Percentiles rank a stretch among this genome's conserved stretches.
These are phyloP conservation scores for Heliconius hortense DNA, from an alignment of 2,888 invertebrate genomes.

Conservation along the genomic window DNA sequence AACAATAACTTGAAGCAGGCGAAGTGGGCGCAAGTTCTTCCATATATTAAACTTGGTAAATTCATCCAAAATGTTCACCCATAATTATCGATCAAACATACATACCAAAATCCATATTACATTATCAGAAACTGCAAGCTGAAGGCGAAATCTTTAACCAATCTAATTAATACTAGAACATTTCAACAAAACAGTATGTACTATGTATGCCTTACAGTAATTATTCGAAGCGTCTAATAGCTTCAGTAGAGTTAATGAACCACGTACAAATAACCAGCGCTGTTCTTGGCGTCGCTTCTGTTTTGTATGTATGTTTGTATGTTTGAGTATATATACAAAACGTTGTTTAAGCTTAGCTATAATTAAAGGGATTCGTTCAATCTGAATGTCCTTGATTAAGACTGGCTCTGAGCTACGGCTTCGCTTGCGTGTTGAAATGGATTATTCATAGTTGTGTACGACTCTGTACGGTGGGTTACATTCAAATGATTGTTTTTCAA, in stretches of 20 bases:
- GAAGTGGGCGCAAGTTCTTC: background rate
- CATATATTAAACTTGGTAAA: background rate
- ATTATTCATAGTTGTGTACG: too few relatives aligned
- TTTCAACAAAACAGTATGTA: conserved; percentile 20
- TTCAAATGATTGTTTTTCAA: too few relatives aligned
- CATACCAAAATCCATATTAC: background rate
- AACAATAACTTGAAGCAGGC: background rate
- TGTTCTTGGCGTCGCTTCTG: conserved; percentile 14
- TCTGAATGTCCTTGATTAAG: background rate
- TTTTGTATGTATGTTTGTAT: background rate
- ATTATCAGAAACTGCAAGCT: background rate
- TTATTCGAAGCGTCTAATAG: conserved; percentile 41
- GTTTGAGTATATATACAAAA: background rate
- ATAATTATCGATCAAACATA: background rate
- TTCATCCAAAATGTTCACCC: background rate
- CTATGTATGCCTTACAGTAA: conserved; percentile 35
- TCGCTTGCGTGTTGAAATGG: background rate
- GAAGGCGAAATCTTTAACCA: conserved; percentile 21
- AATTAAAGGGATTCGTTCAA: conserved; percentile 6
- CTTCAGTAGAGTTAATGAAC: conserved; percentile 41
- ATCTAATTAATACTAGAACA: conserved; percentile 26
- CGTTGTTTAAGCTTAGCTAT: background rate
- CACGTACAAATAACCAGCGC: conserved; percentile 35
- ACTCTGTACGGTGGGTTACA: too few relatives aligned
- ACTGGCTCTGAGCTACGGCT: background rate